Evolutionary conservation across 2,888 invertebrate species (phyloP).

Genomic region (Elegia similella): DNA sequence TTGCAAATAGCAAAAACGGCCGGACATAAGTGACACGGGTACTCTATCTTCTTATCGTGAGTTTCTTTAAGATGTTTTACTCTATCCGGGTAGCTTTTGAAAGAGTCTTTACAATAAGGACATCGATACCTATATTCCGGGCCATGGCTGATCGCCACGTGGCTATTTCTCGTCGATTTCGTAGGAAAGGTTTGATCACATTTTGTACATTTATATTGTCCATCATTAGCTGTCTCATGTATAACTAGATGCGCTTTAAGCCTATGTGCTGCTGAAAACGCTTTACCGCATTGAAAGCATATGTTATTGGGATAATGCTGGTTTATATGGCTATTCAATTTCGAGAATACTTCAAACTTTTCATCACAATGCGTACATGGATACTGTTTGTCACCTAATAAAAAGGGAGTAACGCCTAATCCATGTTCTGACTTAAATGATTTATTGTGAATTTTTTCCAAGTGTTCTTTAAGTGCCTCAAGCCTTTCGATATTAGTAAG

Average conservation of each 20-base stretch:
- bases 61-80: slow-evolving; percentile 49
- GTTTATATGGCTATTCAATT: slow-evolving; percentile 65
- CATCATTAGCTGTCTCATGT: slow-evolving; percentile 40
- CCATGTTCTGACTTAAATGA: slow-evolving; percentile 45
- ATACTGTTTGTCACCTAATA: slow-evolving; percentile 45
- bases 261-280: slow-evolving; percentile 53
- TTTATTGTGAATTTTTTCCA: slow-evolving; percentile 51
- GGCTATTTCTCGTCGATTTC: slow-evolving; percentile 46
- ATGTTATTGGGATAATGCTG: slow-evolving; percentile 65
- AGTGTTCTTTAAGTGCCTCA: slow-evolving; percentile 53
- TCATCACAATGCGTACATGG: slow-evolving; percentile 54
- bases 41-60: slow-evolving; percentile 59
- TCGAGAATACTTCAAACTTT: slow-evolving; percentile 56
- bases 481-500: slow-evolving; percentile 38
- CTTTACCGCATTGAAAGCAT: slow-evolving; percentile 67
- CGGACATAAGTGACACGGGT: slow-evolving; percentile 60
- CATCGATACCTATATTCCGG: slow-evolving; percentile 46
- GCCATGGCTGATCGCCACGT: slow-evolving; percentile 47
- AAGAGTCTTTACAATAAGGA: slow-evolving; percentile 52
- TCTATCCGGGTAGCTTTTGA: slow-evolving; percentile 57
- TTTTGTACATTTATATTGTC: slow-evolving; percentile 49
- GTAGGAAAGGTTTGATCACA: slow-evolving; percentile 54
- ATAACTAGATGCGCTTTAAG: slow-evolving; percentile 55
- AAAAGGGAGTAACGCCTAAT: slow-evolving; percentile 59
- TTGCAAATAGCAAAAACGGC: slow-evolving; percentile 60